phyloP scores from a whole-genome alignment of 2,888 invertebrate species.

The Pheosia gnoma region DNA sequence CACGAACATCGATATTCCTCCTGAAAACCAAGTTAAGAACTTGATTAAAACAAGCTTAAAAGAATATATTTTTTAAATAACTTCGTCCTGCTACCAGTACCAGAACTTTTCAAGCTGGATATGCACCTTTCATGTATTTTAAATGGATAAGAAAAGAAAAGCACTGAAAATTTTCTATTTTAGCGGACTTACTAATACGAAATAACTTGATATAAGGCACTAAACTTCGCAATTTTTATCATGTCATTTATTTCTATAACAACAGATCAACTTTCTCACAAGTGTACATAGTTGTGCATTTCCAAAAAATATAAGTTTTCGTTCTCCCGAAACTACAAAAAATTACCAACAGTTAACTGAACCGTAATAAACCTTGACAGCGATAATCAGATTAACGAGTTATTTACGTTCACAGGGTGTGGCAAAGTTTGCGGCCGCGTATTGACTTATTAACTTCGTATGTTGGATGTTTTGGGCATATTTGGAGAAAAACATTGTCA shows the following conservation, averaged over 20 bases:
- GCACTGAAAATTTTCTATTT: background rate
- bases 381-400: slow-evolving; percentile 2
- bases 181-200: background rate
- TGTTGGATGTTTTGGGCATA: background rate
- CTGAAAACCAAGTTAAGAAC: background rate
- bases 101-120: background rate
- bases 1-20: background rate
- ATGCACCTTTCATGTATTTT: background rate
- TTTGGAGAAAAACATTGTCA: too few relatives aligned
- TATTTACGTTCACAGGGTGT: slow-evolving; percentile 2
- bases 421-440: background rate
- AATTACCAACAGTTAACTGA: background rate
- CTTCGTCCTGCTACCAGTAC: background rate
- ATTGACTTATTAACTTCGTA: slow-evolving; percentile 1
- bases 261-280: background rate
- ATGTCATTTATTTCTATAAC: too few relatives aligned
- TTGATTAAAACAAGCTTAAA: slow-evolving; percentile 1
- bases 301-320: background rate
- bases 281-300: background rate
- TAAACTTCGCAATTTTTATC: too few relatives aligned
- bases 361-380: background rate
- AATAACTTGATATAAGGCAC: background rate
- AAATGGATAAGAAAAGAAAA: background rate
- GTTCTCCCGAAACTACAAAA: background rate
- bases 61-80: background rate